These are phyloP conservation scores for Hyposmocoma kahamanoa DNA, from an alignment of 1,140 invertebrate genomes.

Conservation along the genomic window DNA sequence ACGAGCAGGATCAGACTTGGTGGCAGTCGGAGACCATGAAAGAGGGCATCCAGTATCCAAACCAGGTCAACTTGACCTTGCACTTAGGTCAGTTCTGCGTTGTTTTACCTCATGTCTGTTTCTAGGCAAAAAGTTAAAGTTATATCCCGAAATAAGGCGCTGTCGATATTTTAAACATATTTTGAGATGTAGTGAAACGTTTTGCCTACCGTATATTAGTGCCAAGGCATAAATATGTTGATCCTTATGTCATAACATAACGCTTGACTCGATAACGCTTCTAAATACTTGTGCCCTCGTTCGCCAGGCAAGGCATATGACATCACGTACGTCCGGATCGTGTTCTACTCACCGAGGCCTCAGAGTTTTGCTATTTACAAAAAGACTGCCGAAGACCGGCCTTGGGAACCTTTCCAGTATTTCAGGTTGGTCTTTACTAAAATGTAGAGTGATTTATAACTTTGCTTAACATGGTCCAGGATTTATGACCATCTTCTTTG, in stretches of 20 bases:
- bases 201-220: too few relatives aligned
- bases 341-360: constrained; percentile 95
- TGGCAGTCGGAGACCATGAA: constrained; percentile 99
- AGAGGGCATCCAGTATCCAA: constrained; percentile 92
- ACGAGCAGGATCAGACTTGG: constrained; percentile 94
- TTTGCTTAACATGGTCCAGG: too few relatives aligned
- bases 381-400: constrained; percentile 82
- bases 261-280: background rate
- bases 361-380: constrained; percentile 99
- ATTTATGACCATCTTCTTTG: too few relatives aligned
- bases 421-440: too few relatives aligned
- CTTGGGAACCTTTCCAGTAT: constrained; percentile 97
- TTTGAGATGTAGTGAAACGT: too few relatives aligned
- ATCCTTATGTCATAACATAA: background rate
- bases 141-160: too few relatives aligned
- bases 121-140: too few relatives aligned
- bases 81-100: constrained; percentile 88
- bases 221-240: too few relatives aligned
- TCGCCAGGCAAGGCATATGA: constrained; percentile 94
- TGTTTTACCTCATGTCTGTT: too few relatives aligned
- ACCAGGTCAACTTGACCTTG: constrained; percentile 93
- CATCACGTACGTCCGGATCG: constrained; percentile 95
- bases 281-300: constrained; percentile 4
- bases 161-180: too few relatives aligned
- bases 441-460: too few relatives aligned